A percentile compares a stretch with the other conserved stretches of the same genome.
These are phyloP conservation scores for Drosophila acutilabella DNA, from an alignment of 2,888 invertebrate species.

Conservation along the genomic window DNA sequence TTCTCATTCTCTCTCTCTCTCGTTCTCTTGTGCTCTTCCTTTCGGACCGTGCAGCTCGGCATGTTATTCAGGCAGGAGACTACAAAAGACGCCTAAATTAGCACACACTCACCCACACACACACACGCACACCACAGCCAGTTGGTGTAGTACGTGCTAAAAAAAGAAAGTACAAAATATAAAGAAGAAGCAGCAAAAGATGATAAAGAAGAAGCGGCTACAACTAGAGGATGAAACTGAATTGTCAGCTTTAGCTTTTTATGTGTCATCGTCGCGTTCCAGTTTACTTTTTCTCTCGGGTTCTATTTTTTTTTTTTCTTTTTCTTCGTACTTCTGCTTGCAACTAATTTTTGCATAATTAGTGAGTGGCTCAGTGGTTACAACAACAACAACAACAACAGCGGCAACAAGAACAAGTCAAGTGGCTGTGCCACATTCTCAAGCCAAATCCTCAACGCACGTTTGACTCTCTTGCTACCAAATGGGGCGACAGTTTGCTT, in stretches of 20 bases:
- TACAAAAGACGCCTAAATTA: constrained; percentile 72
- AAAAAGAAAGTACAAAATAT: constrained; percentile 22
- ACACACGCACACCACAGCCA: constrained; percentile 17
- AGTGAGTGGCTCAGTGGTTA: constrained; percentile 73
- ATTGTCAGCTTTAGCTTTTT: constrained; percentile 56
- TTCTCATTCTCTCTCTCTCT: constrained; percentile 16
- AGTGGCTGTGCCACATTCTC: constrained; percentile 77
- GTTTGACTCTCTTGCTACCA: constrained; percentile 43
- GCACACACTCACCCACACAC: constrained; percentile 53
- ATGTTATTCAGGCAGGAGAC: constrained; percentile 54
- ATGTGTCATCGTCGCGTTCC: constrained; percentile 57
- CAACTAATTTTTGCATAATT: constrained; percentile 76
- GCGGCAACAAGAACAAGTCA: constrained; percentile 61
- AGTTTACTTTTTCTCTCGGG: constrained; percentile 52
- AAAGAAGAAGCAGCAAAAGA: constrained; percentile 2
- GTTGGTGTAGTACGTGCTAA: constrained; percentile 58
- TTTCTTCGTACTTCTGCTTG: constrained; percentile 37
- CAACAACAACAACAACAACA: constrained; percentile 42
- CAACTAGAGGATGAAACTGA: constrained; percentile 27
- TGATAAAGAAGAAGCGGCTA: constrained; percentile 16
- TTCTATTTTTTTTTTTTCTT: constrained; percentile 1
- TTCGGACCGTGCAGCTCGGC: constrained; percentile 27
- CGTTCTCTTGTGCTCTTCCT: not conserved
- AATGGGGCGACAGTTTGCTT: constrained; percentile 58
- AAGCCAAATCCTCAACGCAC: constrained; percentile 55